Evolutionary conservation across 2,888 invertebrate species (phyloP).

Genomic region (Onthophagus sagittarius): DNA sequence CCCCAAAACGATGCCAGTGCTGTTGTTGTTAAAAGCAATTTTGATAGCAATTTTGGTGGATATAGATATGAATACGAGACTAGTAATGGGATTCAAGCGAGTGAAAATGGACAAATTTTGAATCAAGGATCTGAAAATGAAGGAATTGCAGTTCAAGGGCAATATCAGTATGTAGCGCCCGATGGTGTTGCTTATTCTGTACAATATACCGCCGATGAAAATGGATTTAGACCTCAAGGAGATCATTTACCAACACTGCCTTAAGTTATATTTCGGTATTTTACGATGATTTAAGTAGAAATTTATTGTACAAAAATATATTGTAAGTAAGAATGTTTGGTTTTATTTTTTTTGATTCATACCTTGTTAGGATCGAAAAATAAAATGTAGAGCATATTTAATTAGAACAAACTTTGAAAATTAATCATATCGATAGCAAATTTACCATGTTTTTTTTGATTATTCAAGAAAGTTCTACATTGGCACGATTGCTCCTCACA

Average conservation of each 20-base stretch:
- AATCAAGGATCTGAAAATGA: slow-evolving; percentile 62
- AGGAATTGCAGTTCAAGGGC: slow-evolving; percentile 58
- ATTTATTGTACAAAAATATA: too few species aligned
- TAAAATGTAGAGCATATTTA: too few species aligned
- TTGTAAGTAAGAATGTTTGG: too few species aligned
- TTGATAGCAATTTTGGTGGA: slow-evolving; percentile 54
- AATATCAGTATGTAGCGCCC: slow-evolving; percentile 57
- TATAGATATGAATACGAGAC: slow-evolving; percentile 53
- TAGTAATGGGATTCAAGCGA: slow-evolving; percentile 59
- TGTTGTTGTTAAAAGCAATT: slow-evolving; percentile 57
- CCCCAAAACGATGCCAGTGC: slow-evolving; percentile 48
- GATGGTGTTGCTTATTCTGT: slow-evolving; percentile 61
- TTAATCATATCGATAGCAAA: too few species aligned
- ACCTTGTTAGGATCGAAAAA: too few species aligned
- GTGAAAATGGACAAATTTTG: slow-evolving; percentile 57
- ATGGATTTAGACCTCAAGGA: slow-evolving; percentile 55
- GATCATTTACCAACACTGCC: slow-evolving; percentile 48
- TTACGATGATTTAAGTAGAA: too few species aligned
- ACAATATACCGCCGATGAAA: slow-evolving; percentile 58
- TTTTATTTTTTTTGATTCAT: too few species aligned
- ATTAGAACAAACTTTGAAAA: too few species aligned
- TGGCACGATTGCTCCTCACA: too few species aligned
- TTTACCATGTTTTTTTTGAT: too few species aligned
- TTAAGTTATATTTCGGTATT: not conserved
- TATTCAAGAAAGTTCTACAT: too few species aligned